Conservation (phyloP, 2,797 vertebrate genomes). For the Enteromius unitaeniatus region DNA sequence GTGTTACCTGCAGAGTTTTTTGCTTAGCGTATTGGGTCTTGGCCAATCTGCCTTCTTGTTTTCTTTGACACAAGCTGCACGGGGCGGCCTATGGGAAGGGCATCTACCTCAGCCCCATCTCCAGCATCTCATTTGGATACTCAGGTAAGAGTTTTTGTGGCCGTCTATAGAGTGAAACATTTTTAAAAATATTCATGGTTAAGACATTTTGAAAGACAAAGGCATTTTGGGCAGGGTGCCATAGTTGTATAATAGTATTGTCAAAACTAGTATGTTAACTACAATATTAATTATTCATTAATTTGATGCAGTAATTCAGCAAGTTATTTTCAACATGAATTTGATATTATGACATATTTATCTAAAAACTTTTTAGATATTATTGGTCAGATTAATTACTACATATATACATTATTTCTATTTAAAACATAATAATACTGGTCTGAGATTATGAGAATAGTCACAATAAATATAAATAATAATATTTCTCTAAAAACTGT, state of each 20-base stretch:
- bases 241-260: not conserved
- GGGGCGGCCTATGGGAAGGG: constrained; percentile 98
- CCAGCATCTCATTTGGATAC: constrained; percentile 98
- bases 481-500: not conserved
- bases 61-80: constrained; percentile 87
- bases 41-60: constrained; percentile 64
- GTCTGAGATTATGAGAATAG: not conserved
- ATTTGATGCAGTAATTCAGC: not conserved
- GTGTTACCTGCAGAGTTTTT: not conserved
- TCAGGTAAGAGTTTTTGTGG: constrained; percentile 83
- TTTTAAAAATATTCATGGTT: not conserved
- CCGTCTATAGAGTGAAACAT: not conserved
- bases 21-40: not conserved
- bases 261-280: not conserved
- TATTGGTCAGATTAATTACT: not conserved
- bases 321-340: not conserved
- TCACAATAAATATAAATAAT: not conserved
- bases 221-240: not conserved
- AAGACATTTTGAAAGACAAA: not conserved
- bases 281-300: not conserved
- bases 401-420: not conserved
- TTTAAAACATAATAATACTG: not conserved
- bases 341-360: not conserved
- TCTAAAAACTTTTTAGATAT: not conserved
- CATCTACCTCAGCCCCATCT: constrained; percentile 97